Evolutionary conservation across 2,797 vertebrate species (phyloP), one percentile per base, ranked within the genome.

Genomic region (Hippopotamyrus pictus): DNA sequence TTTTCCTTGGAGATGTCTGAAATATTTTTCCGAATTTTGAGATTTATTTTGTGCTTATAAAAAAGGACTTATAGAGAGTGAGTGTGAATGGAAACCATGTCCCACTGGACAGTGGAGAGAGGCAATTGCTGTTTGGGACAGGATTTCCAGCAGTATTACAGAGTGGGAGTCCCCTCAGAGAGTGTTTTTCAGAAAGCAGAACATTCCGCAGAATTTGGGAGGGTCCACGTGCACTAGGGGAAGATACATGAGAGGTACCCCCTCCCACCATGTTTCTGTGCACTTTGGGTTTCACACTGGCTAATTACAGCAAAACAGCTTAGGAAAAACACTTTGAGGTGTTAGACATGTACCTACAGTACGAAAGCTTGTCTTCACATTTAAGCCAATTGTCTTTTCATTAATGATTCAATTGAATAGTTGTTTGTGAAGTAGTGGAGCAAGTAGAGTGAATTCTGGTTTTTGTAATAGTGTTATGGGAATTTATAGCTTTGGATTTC

Each of bases 21-120:
- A 89, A 89, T 89, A 86, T 89, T 29, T 87, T 76, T 89, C 29
- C 62, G 17, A 84, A 86, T 86, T 87, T 87, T 87, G 48, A 87
- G 89, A 89, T 76, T 76, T 89, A 89, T 89, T 73, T 86, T 73
- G 50, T 87, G 48, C 29, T 54, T 87, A 44, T 76, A 89, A 87
- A 89, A 44, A 50, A 25, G 48, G 89, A 76, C 65, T 54, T 62
- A 76, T 57, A 69, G 59, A 50, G 57, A 83, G 88, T 50, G 83
- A 57, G 83, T 29, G 44, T 46, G 17, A 51, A 54, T 86, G 59
- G 88, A 62, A 86, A 89, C 14, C 82, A 12, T 73, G 54, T 89
- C 82, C 57, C 82, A 5, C 84, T 14, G 46, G 57, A 54, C 46
- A 37, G 82, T 3, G 14, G 44, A 59, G 22, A 65, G 83, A 86